Base-by-base conservation (phyloP, 1,140 invertebrate species). In the Drosophila ohnishii region DNA sequence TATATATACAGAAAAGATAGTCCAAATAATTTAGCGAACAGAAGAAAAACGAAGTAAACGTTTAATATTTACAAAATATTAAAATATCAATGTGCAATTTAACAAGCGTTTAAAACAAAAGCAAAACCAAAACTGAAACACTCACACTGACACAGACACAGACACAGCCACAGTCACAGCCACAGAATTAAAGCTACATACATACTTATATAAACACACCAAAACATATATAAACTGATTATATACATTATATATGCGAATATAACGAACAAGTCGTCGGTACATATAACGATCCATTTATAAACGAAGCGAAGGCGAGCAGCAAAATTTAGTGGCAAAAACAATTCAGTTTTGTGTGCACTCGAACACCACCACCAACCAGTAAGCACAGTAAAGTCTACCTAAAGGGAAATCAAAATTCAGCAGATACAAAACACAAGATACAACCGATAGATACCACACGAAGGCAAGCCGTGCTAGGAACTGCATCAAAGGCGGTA, bases 11-110 rank as follows among this genome's bases (percentile, higher is more conserved):
- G 45, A 73, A 53, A 35, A 73, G 69, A 77, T 85, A 86, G 82
- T 85, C 82, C 69, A 82, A 86, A 78, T 62, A 87, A 87, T 77
- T 86, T 75, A 82, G 53, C 61, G 66, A 73, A 47, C 28, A 67
- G 56, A 71, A 64, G 73, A 51, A 64, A 64, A 79, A 40, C 64
- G 65, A 79, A 67, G 42, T 62, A 79, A 84, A 75, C 58, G 42
- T 80, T 88, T 88, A 88, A 88, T 88, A 88, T 88, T 87, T 87
- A 80, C 76, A 87, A 88, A 88, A 88, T 88, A 88, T 88, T 88
- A 84, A 88, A 80, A 74, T 83, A 88, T 88, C 74, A 83, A 80
- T 88, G 84, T 87, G 84, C 84, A 88, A 88, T 87, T 87, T 87
- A 88, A 83, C 66, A 80, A 66, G 65, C 84, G 84, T 87, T 87